phyloP scores from a whole-genome alignment of 2,797 vertebrate genomes.

The Muscicapa striata region DNA sequence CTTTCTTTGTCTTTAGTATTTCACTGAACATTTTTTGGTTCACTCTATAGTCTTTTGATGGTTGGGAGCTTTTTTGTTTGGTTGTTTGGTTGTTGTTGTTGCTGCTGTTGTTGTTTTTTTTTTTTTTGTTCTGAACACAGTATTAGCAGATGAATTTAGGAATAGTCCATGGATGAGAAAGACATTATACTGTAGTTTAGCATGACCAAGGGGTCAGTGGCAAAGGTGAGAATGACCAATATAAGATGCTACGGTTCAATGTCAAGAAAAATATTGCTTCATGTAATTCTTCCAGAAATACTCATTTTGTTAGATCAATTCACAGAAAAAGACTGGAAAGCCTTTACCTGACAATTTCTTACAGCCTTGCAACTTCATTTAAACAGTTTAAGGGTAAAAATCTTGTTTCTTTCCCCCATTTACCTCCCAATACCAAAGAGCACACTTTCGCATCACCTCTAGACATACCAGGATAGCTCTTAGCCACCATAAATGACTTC shows the following conservation, averaged over 20 bases:
- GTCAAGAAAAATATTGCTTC: not conserved
- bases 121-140: not conserved
- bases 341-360: not conserved
- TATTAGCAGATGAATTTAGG: not conserved
- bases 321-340: not conserved
- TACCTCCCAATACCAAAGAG: not conserved
- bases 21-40: constrained; percentile 10
- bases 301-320: not conserved
- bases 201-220: not conserved
- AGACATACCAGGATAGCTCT: not conserved
- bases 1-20: constrained; percentile 17
- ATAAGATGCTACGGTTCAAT: not conserved
- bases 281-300: not conserved
- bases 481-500: not conserved
- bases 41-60: not conserved
- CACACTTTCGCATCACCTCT: not conserved
- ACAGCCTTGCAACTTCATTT: not conserved
- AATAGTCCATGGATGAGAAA: not conserved
- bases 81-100: no score
- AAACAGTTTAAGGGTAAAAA: not conserved
- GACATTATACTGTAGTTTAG: not conserved
- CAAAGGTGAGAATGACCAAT: not conserved
- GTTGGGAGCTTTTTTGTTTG: not conserved
- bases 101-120: not conserved
- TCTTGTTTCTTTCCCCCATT: not conserved